Evolutionary conservation across 1,140 invertebrate species (phyloP), one percentile per base, ranked within the genome.

Genomic region (Drosophila nasuta): DNA sequence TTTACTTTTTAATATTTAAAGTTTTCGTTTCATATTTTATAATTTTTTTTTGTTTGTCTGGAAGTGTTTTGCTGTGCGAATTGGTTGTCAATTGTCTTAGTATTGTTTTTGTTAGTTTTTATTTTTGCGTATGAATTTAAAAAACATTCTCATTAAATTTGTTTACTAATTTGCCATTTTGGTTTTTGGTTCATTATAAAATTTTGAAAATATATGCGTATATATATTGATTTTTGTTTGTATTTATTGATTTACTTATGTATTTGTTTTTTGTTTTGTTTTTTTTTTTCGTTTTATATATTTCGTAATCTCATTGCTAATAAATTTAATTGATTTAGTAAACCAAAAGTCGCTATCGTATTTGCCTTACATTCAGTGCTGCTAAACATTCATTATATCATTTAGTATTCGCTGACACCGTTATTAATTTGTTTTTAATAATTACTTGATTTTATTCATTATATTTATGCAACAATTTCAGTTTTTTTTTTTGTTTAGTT

Each of bases 51-150:
- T 77, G 41, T 51, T 74, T 43, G 45, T 75, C 73, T 90, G 81
- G 86, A 90, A 90, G 86, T 90, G 81, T 90, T 90, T 89, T 90
- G 66, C 79, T 86, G 86, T 90, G 82, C 79, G 82, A 90, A 85
- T 77, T 85, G 81, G 78, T 89, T 88, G 72, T 81, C 69, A 56
- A 79, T 79, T 58, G 30, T 54, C 30, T 54, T 54, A 54, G 51
- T 65, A 67, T 82, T 76, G 49, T 68, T 66, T 46, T 46, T 43
- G 28, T 49, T 41, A 3, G 35, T 43, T 49, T 59, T 76, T 64
- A 71, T 79, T 54, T 62, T 88, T 88, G 80, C 81, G 75, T 88
- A 88, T 88, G 85, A 89, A 88, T 88, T 88, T 89, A 81, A 91
- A 89, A 89, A 90, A 90, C 86, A 54, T 89, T 79, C 72, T 79